phyloP scores from a whole-genome alignment of 2,888 invertebrate genomes.

The Drosophila histrio region DNA sequence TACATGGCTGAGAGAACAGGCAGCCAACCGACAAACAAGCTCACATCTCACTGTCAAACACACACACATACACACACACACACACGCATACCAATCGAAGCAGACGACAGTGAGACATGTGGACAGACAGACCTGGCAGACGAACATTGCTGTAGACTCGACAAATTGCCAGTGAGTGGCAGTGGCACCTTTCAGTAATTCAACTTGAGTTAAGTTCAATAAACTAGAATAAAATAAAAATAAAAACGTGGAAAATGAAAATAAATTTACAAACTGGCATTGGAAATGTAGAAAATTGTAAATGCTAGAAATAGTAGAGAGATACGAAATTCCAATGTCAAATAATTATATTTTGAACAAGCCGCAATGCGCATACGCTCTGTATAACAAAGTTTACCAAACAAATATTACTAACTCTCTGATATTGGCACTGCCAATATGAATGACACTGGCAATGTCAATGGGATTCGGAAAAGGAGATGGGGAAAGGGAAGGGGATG shows the following conservation, averaged over 20 bases:
- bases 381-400: slow-evolving; percentile 32
- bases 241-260: slow-evolving; percentile 10
- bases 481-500: slow-evolving; percentile 15
- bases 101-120: slow-evolving; percentile 16
- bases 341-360: slow-evolving; percentile 21
- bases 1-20: slow-evolving; percentile 39
- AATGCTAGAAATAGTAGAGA: slow-evolving; percentile 25
- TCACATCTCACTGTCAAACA: slow-evolving; percentile 72
- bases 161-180: slow-evolving; percentile 42
- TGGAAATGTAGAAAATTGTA: slow-evolving; percentile 34
- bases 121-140: slow-evolving; percentile 25
- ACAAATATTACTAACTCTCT: slow-evolving; percentile 42
- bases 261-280: slow-evolving; percentile 19
- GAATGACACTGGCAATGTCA: slow-evolving; percentile 31
- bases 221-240: slow-evolving; percentile 32
- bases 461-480: slow-evolving; percentile 2
- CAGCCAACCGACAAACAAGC: slow-evolving; percentile 70
- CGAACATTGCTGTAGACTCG: slow-evolving; percentile 38
- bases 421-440: slow-evolving; percentile 15
- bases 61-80: slow-evolving; percentile 30
- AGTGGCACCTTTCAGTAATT: slow-evolving; percentile 74
- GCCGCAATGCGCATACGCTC: slow-evolving; percentile 61
- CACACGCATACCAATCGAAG: background rate
- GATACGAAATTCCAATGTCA: slow-evolving; percentile 27
- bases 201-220: slow-evolving; percentile 64